phyloP scores from a whole-genome alignment of 2,797 vertebrate species.

The Scolopax rusticola region DNA sequence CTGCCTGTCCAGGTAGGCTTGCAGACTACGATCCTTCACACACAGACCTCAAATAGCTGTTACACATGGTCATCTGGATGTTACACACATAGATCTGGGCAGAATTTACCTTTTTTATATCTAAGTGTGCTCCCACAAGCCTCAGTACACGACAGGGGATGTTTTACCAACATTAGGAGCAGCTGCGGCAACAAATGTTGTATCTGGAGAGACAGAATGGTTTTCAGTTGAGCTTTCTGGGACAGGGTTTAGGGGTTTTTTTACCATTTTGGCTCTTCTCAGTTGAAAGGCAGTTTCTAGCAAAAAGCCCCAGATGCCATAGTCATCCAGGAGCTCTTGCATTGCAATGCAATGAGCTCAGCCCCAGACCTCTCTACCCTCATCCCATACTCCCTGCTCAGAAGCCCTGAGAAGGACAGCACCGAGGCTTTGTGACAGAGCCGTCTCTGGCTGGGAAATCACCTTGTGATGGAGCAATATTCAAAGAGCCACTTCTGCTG shows the following conservation, averaged over 20 bases:
- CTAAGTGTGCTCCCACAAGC: neutral
- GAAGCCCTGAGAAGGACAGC: neutral
- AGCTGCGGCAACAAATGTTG: neutral
- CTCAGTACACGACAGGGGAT: neutral
- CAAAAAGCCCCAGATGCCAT: fast-evolving
- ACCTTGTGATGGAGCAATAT: neutral
- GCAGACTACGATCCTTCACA: fast-evolving
- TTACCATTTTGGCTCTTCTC: neutral
- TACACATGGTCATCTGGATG: fast-evolving
- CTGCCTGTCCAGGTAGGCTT: neutral
- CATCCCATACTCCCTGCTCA: fast-evolving
- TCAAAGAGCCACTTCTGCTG: neutral
- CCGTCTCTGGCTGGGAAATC: neutral
- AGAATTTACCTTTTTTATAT: neutral
- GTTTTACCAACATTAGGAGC: neutral
- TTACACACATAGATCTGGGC: fast-evolving
- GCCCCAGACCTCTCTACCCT: fast-evolving
- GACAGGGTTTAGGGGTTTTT: neutral
- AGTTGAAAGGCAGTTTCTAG: neutral
- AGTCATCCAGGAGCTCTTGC: neutral
- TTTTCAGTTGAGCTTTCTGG: neutral
- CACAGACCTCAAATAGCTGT: neutral
- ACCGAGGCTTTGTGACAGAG: neutral
- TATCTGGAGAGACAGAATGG: neutral
- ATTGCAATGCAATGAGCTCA: neutral